Evolutionary conservation across 2,888 invertebrate genomes (phyloP).

Genomic region (Actias luna): DNA sequence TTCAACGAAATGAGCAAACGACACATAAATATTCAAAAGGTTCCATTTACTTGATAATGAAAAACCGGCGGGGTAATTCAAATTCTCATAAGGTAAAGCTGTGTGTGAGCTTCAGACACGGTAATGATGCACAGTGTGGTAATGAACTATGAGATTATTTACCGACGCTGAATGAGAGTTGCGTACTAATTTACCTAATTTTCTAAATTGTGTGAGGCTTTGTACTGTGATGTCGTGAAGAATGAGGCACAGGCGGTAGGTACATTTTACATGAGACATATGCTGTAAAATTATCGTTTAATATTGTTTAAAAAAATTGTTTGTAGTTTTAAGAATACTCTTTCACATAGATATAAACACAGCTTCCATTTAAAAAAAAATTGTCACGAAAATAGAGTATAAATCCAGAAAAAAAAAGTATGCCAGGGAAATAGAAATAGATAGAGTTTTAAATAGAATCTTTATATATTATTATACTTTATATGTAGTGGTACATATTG

Average conservation of each 20-base stretch:
- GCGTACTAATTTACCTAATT: slow-evolving; percentile 18
- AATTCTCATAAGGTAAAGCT: slow-evolving; percentile 43
- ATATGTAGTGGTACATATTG: no score
- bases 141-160: slow-evolving; percentile 42
- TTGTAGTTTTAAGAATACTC: no score
- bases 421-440: no score
- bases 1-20: slow-evolving; percentile 24
- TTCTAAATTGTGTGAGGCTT: slow-evolving; percentile 9
- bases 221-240: slow-evolving; percentile 1
- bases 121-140: slow-evolving; percentile 35
- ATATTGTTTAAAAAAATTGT: no score
- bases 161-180: slow-evolving; percentile 16
- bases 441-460: no score
- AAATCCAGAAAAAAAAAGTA: no score
- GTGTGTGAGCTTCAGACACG: slow-evolving; percentile 28
- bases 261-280: background rate
- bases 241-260: background rate
- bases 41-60: slow-evolving; percentile 52
- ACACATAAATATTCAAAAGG: slow-evolving; percentile 60
- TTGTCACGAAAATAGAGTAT: no score
- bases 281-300: no score
- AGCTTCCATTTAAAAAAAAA: no score
- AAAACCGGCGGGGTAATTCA: slow-evolving; percentile 55
- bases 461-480: no score
- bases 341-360: no score